Evolutionary conservation across 1,140 invertebrate genomes (phyloP).

Genomic region (Drosophila pandora): DNA sequence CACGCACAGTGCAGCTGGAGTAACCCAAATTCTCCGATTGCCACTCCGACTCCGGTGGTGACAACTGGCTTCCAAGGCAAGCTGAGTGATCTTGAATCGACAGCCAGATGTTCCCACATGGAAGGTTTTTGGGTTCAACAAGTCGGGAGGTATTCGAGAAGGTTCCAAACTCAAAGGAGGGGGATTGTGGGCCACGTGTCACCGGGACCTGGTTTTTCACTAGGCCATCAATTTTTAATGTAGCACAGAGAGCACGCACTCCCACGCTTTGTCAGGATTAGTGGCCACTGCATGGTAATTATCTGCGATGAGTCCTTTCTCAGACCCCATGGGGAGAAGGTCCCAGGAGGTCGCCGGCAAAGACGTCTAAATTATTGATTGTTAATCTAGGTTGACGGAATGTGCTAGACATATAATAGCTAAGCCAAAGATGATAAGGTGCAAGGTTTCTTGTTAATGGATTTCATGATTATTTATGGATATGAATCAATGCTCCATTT

Average conservation of each 20-base stretch:
- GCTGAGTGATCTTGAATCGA: slow-evolving; percentile 20
- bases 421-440: slow-evolving; percentile 13
- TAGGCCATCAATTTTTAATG: slow-evolving; percentile 63
- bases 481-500: background rate
- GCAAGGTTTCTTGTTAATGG: slow-evolving; percentile 9
- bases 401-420: slow-evolving; percentile 1
- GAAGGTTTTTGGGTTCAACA: slow-evolving; percentile 26
- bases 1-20: slow-evolving; percentile 40
- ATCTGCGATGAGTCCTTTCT: slow-evolving; percentile 44
- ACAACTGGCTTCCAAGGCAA: slow-evolving; percentile 23
- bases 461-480: slow-evolving; percentile 7
- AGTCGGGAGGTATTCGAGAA: slow-evolving; percentile 17
- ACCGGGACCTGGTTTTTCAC: slow-evolving; percentile 42
- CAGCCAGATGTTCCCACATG: slow-evolving; percentile 27
- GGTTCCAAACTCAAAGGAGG: background rate
- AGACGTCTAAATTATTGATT: slow-evolving; percentile 44
- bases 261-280: slow-evolving; percentile 44
- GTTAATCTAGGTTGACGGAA: slow-evolving; percentile 27
- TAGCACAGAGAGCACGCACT: slow-evolving; percentile 21
- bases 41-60: slow-evolving; percentile 8
- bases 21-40: slow-evolving; percentile 35
- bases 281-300: slow-evolving; percentile 45
- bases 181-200: slow-evolving; percentile 27
- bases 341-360: slow-evolving; percentile 7
- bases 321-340: background rate